Base-by-base conservation (phyloP, 2,797 vertebrate species). In the Nothura maculosa region DNA sequence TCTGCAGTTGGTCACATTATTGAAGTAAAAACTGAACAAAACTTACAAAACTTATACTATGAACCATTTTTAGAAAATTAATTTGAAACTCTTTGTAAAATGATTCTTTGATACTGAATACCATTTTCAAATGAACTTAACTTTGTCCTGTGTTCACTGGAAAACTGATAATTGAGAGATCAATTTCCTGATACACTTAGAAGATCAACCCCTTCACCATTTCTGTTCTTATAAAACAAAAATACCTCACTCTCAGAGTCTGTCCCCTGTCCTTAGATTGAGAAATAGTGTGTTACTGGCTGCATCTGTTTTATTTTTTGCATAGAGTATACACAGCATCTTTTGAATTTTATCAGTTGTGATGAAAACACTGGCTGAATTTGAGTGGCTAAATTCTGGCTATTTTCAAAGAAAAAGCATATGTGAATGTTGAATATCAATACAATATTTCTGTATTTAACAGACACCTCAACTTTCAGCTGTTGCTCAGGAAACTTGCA, bases 401-500 rank as follows among this genome's bases (percentile, higher is more conserved):
- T 83, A 9, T 74, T 57, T 42, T 77, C 5, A 75, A 55, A 57
- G 70, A 60, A 10, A 78, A 84, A 70, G 3, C 8, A 55, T 66
- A 14, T 9, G 10, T 62, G 13, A 57, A 72, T 77, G 28, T 43
- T 68, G n/a, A 63, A 22, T 85, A 38, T 43, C 66, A 64, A 72
- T 78, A 36, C 9, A 47, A 64, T 85, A 32, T 47, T 77, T 95
- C 24, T 90, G 94, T 70, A 61, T 93, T 77, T 68, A 81, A 85
- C 57, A 97, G 97, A 62, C 77, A 83, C 67, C 62, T 78, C 68
- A 80, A n/a, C 75, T 67, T 69, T 92, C 94, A 81, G 48, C 68
- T 92, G 70, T 81, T 82, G 64, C 60, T 93, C 80, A 89, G 40
- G 91, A 82, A 32, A 76, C 68, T 93, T 97, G 95, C 92, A 95